A percentile compares a stretch with the other conserved stretches of the same genome.
These are phyloP conservation scores for Salmo trutta DNA, from an alignment of 2,797 vertebrate genomes.

Conservation along the genomic window DNA sequence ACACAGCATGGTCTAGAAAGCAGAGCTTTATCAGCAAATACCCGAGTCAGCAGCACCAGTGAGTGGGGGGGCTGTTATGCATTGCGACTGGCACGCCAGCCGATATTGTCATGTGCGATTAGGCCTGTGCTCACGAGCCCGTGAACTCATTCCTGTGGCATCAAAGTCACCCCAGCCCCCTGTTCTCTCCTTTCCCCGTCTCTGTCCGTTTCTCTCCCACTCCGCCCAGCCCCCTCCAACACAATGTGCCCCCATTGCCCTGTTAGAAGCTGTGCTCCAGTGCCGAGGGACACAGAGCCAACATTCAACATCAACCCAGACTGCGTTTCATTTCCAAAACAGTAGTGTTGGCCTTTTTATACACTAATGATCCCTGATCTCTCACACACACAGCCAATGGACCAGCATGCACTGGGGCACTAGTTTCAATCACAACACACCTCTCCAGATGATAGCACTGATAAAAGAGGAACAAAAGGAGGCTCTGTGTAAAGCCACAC, in stretches of 20 bases:
- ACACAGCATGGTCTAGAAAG: slow-evolving; percentile 71
- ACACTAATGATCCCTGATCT: slow-evolving; percentile 46
- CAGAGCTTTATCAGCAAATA: slow-evolving; percentile 73
- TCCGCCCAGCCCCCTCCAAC: slow-evolving; percentile 5
- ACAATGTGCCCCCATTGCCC: slow-evolving; percentile 46
- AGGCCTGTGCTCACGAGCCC: slow-evolving; percentile 70
- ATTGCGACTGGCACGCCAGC: slow-evolving; percentile 76
- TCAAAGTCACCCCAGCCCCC: slow-evolving; percentile 59
- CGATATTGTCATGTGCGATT: slow-evolving; percentile 78
- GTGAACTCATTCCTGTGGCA: slow-evolving; percentile 75
- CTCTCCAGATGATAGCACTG: slow-evolving; percentile 50
- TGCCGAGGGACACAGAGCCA: slow-evolving; percentile 35
- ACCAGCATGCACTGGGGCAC: slow-evolving; percentile 33
- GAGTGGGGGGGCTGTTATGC: slow-evolving; percentile 60
- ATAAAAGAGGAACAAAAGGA: slow-evolving; percentile 26
- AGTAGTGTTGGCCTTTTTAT: slow-evolving; percentile 3
- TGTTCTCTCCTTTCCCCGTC: neutral
- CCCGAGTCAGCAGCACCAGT: slow-evolving; percentile 64
- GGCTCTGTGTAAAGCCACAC: slow-evolving; percentile 7
- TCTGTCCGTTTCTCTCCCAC: slow-evolving; percentile 18
- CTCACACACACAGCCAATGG: slow-evolving; percentile 19
- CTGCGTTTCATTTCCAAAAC: slow-evolving; percentile 51
- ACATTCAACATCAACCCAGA: slow-evolving; percentile 38
- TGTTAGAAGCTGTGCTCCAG: slow-evolving; percentile 35
- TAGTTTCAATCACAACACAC: slow-evolving; percentile 62